Evolutionary conservation across 2,888 invertebrate genomes (phyloP), one percentile per base, ranked within the genome.

Genomic region (Temnothorax ravouxi): DNA sequence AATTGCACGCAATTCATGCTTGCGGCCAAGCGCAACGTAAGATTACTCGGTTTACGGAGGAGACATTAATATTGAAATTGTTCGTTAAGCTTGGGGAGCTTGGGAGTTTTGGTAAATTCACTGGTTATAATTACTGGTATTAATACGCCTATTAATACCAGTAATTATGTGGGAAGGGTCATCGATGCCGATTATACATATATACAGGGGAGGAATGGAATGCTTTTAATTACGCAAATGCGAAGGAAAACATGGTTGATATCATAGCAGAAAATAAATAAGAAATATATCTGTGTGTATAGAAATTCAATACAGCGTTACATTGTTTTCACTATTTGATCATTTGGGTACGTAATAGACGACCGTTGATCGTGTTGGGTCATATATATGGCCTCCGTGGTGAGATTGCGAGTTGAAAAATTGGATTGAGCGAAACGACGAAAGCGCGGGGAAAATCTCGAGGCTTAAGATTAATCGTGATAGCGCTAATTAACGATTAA

Each of bases 401-500:
- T 13, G 71, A 71, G 79, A 71, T 59, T 44, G 56, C 71, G 71
- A 6, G 56, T 18, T n/a, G 47, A 71, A 79, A 79, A 79, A 56
- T 56, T 56, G 47, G 21, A 59, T 47, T 21, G 67, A 67, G 67
- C 77, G 77, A 29, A 52, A 52, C 66, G 77, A 59, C 44, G 56
- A 71, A 59, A 21, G 71, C 44, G 21, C 18, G 29, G 56, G 69
- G 56, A 79, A 79, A 79, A 47, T 56, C 44, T 11, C 15, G 71
- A 15, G 71, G 34, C 47, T 54, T 34, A 25, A 79, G 71, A 71
- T 71, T 79, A 79, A 79, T 79, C 59, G 79, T 71, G 79, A 79
- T 79, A 79, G 21, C 71, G 79, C 71, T 79, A 79, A 79, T 79
- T 79, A 79, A 79, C 71, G 79, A 79, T 79, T 79, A 79, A 79